Percentiles rank a stretch among this genome's conserved stretches.
phyloP scores from a whole-genome alignment of 2,797 vertebrate species.

The Muscicapa striata region DNA sequence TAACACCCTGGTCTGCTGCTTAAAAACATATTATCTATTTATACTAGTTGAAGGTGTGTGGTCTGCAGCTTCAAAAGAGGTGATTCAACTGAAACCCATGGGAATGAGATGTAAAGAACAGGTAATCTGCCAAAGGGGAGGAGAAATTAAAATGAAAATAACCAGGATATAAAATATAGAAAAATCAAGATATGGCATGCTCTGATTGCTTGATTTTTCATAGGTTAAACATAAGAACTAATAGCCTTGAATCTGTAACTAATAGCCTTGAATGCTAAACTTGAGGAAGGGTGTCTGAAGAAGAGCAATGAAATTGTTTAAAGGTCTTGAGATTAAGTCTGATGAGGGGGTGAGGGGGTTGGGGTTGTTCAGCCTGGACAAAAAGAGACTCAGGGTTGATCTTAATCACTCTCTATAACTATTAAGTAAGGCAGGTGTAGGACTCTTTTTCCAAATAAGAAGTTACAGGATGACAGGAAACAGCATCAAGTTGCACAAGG shows the following conservation, averaged over 20 bases:
- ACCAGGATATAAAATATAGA: neutral
- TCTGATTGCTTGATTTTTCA: neutral
- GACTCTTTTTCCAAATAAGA: neutral
- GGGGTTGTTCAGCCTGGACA: neutral
- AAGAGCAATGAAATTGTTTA: neutral
- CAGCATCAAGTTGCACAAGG: neutral
- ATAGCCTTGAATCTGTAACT: neutral
- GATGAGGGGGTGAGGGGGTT: rapidly evolving
- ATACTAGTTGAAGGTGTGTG: neutral
- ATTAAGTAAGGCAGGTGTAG: neutral
- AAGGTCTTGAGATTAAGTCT: neutral
- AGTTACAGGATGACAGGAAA: neutral
- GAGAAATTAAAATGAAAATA: neutral
- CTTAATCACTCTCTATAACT: neutral
- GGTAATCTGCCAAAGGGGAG: neutral
- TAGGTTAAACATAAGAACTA: neutral
- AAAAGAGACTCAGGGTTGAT: neutral
- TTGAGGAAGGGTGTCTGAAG: neutral
- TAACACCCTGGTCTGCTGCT: neutral
- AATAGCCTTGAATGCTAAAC: neutral
- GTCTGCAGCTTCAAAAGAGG: neutral
- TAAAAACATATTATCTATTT: neutral
- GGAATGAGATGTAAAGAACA: neutral
- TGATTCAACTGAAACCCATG: neutral
- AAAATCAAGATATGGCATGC: neutral